These are phyloP conservation scores for Apodemia mormo DNA, from an alignment of 2,888 invertebrate species.

Conservation along the genomic window DNA sequence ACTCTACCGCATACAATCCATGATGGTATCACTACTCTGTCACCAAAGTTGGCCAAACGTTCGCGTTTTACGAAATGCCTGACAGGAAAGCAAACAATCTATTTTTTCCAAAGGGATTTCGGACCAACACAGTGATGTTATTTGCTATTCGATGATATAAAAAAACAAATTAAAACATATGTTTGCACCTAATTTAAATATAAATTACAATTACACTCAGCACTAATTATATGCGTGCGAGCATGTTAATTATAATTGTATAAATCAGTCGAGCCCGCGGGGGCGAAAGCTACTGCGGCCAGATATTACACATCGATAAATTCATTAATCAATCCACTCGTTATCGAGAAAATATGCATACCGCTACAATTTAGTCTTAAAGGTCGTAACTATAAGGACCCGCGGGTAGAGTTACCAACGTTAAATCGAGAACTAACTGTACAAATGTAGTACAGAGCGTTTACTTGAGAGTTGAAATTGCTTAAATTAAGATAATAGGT, in stretches of 20 bases:
- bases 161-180: too few species aligned
- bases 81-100: not conserved
- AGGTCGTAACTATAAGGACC: not conserved
- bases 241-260: constrained; percentile 38
- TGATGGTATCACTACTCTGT: not conserved
- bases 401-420: not conserved
- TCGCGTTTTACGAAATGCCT: not conserved
- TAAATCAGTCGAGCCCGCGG: constrained; percentile 51
- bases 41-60: not conserved
- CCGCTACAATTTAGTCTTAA: constrained; percentile 31
- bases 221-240: constrained; percentile 33
- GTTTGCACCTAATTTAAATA: not conserved
- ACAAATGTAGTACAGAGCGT: not conserved
- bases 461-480: not conserved
- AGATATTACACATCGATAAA: constrained; percentile 55
- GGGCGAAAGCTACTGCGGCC: constrained; percentile 62
- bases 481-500: not conserved
- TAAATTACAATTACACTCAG: constrained; percentile 29
- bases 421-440: not conserved
- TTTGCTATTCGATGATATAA: too few species aligned
- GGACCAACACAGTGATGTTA: not conserved
- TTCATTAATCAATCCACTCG: constrained; percentile 57
- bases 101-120: not conserved
- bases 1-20: too few species aligned
- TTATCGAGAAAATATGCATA: constrained; percentile 2